These are phyloP conservation scores for Altica lythri DNA, from an alignment of 2,888 invertebrate genomes.

Conservation along the genomic window DNA sequence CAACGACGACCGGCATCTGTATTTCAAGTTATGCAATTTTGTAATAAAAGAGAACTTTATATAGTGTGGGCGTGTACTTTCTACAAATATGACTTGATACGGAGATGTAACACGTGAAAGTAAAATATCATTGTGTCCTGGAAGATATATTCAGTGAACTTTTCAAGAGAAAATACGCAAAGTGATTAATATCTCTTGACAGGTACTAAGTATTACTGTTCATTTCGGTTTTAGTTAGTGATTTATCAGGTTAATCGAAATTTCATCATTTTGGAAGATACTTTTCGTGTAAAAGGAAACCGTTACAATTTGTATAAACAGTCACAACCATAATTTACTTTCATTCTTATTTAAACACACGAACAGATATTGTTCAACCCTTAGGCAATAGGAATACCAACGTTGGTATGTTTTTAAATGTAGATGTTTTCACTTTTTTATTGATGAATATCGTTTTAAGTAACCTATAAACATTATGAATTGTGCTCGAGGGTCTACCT, in stretches of 20 bases:
- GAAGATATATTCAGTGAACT: slow-evolving; percentile 19
- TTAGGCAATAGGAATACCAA: background rate
- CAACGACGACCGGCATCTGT: slow-evolving; percentile 20
- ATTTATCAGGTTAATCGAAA: background rate
- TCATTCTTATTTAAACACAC: background rate
- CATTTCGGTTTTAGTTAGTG: background rate
- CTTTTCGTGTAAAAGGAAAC: too few relatives aligned
- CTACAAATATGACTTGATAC: slow-evolving; percentile 32
- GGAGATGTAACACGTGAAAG: slow-evolving; percentile 33
- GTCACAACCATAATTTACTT: too few relatives aligned
- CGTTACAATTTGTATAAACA: too few relatives aligned
- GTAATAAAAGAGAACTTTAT: slow-evolving; percentile 19
- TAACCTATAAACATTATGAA: background rate
- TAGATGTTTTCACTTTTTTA: slow-evolving; percentile 10
- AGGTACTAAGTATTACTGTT: slow-evolving; percentile 9
- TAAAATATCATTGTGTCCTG: slow-evolving; percentile 31
- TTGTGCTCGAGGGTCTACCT: background rate
- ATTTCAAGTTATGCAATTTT: slow-evolving; percentile 27
- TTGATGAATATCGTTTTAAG: slow-evolving; percentile 6
- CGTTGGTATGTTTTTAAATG: slow-evolving; percentile 6
- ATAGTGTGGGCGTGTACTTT: slow-evolving; percentile 33
- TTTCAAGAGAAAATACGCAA: slow-evolving; percentile 19
- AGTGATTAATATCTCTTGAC: slow-evolving; percentile 14
- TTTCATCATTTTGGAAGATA: too few relatives aligned
- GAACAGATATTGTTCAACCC: slow-evolving; percentile 6